Conservation (phyloP, 2,888 invertebrate genomes). For the Helicoverpa assulta region DNA sequence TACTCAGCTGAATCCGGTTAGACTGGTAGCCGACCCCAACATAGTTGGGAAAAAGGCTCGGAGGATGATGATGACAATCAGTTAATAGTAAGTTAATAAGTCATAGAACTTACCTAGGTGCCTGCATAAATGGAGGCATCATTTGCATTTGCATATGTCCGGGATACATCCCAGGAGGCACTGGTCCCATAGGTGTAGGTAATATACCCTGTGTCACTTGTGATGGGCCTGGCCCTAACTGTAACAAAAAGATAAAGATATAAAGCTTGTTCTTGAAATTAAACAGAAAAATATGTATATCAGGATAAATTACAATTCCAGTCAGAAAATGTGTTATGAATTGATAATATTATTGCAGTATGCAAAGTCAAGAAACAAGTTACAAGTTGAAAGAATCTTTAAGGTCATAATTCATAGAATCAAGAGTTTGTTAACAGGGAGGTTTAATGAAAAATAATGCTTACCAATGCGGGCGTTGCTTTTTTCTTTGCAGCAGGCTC, state of each 20-base stretch:
- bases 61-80: too few relatives aligned
- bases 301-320: too few relatives aligned
- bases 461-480: conserved; percentile 91
- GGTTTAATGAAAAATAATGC: conserved; percentile 34
- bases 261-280: background rate
- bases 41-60: too few relatives aligned
- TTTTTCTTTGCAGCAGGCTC: conserved; percentile 95
- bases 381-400: background rate
- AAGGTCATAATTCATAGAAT: background rate
- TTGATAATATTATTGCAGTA: too few relatives aligned
- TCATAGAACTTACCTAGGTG: conserved; percentile 83
- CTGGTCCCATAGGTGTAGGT: conserved; percentile 90
- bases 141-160: conserved; percentile 93
- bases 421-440: background rate
- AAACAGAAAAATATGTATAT: background rate
- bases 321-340: too few relatives aligned
- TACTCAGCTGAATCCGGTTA: too few relatives aligned
- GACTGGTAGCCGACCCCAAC: too few relatives aligned
- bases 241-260: conserved; percentile 22
- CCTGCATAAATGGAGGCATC: conserved; percentile 94
- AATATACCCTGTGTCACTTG: conserved; percentile 91
- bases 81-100: too few relatives aligned
- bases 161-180: conserved; percentile 93
- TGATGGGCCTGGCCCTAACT: conserved; percentile 90
- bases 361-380: background rate